Conservation (phyloP, 2,113 vertebrate genomes). For the Hydrolagus affinis region DNA sequence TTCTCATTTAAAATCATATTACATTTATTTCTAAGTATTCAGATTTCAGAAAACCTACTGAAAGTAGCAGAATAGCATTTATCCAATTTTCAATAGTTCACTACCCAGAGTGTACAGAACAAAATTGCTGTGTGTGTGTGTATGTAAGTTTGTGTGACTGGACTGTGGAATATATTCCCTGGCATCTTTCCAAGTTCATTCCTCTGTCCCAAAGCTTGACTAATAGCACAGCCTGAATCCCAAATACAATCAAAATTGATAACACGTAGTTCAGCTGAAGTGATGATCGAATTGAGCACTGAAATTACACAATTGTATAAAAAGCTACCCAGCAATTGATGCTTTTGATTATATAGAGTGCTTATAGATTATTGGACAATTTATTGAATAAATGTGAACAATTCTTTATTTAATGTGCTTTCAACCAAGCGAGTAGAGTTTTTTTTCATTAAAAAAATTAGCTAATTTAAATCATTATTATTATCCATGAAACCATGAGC, state of each 20-base stretch:
- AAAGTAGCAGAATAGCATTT: background rate
- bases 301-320: slow-evolving; percentile 4
- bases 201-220: background rate
- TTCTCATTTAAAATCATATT: too few relatives aligned
- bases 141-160: background rate
- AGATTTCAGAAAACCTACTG: too few relatives aligned
- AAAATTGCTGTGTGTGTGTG: background rate
- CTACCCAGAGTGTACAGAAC: background rate
- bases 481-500: slow-evolving; percentile 33
- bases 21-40: too few relatives aligned
- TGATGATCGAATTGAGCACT: slow-evolving; percentile 8
- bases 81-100: background rate
- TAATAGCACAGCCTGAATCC: background rate
- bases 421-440: background rate
- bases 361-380: slow-evolving; percentile 8
- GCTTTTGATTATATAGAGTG: background rate
- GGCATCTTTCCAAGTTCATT: background rate
- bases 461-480: slow-evolving; percentile 34
- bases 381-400: background rate
- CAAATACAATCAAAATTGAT: background rate
- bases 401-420: background rate
- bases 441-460: background rate
- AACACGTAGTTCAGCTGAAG: slow-evolving; percentile 1
- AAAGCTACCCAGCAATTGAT: background rate
- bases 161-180: background rate